phyloP scores from a whole-genome alignment of 2,113 vertebrate genomes.

The Sapayoa aenigma region DNA sequence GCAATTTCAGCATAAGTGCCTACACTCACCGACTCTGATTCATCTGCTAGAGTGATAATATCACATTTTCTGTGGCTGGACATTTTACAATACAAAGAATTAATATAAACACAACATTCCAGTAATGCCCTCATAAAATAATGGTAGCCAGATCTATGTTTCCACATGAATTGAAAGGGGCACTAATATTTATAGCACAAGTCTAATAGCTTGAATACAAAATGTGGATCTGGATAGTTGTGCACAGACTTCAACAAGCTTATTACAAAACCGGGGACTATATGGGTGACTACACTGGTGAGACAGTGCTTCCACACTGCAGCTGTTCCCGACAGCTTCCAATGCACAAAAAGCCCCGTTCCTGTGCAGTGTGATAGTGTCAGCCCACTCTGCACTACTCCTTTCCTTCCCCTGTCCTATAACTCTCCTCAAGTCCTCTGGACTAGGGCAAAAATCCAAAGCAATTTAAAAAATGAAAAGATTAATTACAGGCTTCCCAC shows the following conservation, averaged over 20 bases:
- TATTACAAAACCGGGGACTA: fast-evolving
- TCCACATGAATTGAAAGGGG: not conserved
- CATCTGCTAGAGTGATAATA: not conserved
- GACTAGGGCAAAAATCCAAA: not conserved
- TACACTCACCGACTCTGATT: fast-evolving
- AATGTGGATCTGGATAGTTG: fast-evolving
- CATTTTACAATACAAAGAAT: not conserved
- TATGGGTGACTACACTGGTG: not conserved
- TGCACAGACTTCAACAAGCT: not conserved
- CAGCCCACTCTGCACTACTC: not conserved
- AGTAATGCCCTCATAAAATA: not conserved
- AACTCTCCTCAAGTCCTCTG: not conserved
- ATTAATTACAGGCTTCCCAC: not conserved
- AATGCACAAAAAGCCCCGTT: not conserved
- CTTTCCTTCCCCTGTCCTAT: not conserved
- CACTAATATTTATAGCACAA: not conserved
- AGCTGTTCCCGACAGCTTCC: not conserved
- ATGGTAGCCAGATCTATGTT: not conserved
- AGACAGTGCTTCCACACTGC: not conserved
- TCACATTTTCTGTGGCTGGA: not conserved
- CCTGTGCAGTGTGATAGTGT: fast-evolving
- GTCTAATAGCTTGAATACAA: not conserved
- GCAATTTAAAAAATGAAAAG: not conserved
- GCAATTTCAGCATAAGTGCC: not conserved
- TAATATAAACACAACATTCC: not conserved